Evolutionary conservation across 2,888 invertebrate species (phyloP), one percentile per base, ranked within the genome.

Genomic region (Drosophila prolongata): DNA sequence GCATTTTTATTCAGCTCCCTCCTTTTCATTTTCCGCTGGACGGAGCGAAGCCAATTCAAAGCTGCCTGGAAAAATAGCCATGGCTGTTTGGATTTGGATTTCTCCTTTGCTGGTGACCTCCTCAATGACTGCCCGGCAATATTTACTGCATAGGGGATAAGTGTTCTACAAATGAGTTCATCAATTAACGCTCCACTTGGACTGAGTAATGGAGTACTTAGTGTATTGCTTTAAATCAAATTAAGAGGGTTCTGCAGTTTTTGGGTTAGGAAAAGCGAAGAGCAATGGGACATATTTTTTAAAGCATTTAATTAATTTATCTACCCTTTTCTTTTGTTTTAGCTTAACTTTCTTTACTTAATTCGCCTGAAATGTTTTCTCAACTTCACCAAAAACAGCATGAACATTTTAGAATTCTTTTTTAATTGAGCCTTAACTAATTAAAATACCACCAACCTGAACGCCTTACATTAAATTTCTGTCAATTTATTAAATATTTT

Each of bases 121-220:
- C 34, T 44, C 59, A 34, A 43, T 70, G 53, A 27, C 43, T 49
- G 49, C 27, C 42, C 13, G 30, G 16, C 40, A 46, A 46, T 55
- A 65, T 55, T 66, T 64, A 55, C 50, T 40, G 73, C 62, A 53
- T 49, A 42, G 61, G 49, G 55, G 54, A 50, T 54, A 70, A 77
- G 57, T 61, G 78, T 61, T 42, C 54, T 50, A 65, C 78, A 78
- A 78, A 75, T 82, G 64, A 74, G 58, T 49, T 65, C 65, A 83
- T 80, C 75, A 77, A 80, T 83, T 73, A 73, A 72, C 43, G 46
- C 67, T 65, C 68, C n/a, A 13, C 24, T 10, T 14, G 19, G 10
- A 13, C 9, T 10, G 16, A 66, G 54, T 34, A 55, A 66, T 66
- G n/a, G n/a, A 46, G 9, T 38, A n/a, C 47, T 49, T 64, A 16